Conservation (phyloP, 2,113 vertebrate genomes). For the Mugil cephalus region DNA sequence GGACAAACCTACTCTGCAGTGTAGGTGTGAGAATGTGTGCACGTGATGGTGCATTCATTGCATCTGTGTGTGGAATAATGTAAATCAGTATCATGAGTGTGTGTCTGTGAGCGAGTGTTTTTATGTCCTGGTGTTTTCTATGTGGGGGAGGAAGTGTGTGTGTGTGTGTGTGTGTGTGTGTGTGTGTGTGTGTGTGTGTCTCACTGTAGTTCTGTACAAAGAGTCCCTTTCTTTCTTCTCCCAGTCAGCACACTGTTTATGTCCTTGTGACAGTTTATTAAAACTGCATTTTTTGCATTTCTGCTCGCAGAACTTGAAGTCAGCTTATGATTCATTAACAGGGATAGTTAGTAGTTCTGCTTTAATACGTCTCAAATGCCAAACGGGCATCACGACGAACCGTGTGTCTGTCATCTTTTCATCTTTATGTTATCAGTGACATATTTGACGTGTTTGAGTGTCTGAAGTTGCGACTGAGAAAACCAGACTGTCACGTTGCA, state of each 20-base stretch:
- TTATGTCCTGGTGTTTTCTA: slow-evolving; percentile 3
- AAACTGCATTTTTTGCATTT: slow-evolving; percentile 39
- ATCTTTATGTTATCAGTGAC: background rate
- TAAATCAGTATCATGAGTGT: background rate
- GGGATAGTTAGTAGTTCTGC: background rate
- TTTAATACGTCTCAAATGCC: background rate
- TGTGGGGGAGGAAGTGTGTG: background rate
- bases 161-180: slow-evolving; percentile 9
- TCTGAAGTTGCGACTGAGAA: background rate
- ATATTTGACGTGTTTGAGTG: background rate
- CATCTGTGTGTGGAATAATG: slow-evolving; percentile 12
- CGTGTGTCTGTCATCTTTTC: too few relatives aligned
- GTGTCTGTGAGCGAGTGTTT: background rate
- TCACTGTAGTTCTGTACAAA: slow-evolving; percentile 35
- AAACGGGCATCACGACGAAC: too few relatives aligned
- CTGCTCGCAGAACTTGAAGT: background rate
- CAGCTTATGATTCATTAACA: background rate
- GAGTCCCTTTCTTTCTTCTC: slow-evolving; percentile 27
- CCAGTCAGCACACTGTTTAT: slow-evolving; percentile 26
- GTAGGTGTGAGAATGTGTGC: slow-evolving; percentile 16
- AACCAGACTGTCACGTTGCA: slow-evolving; percentile 1
- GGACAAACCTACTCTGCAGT: slow-evolving; percentile 7
- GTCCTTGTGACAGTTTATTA: slow-evolving; percentile 21
- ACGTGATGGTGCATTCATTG: background rate
- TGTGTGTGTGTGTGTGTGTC: background rate